Evolutionary conservation across 1,140 invertebrate species (phyloP), one percentile per base, ranked within the genome.

Genomic region (Pemphigus obesinymphae): DNA sequence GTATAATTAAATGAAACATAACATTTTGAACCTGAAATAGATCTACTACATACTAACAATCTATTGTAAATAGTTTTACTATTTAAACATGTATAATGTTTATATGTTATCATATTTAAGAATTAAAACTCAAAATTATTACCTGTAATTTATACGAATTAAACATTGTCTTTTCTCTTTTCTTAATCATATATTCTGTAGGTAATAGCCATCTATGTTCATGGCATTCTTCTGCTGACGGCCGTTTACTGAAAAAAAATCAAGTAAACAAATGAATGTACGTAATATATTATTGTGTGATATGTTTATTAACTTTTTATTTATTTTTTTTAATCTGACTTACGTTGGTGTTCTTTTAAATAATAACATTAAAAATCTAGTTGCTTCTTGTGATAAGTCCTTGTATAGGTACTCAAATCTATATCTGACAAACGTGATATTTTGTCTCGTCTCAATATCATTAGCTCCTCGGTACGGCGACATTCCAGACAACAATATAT

Each of bases 121-220:
- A 43, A 13, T 43, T 17, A 8, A 48, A 72, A 72, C 6, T 13
- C 29, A 31, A 31, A 55, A 76, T 43, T 81, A 50, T 84, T 88
- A 92, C 91, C 89, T 94, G 94, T 40, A 96, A 89, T 85, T 93
- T 90, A 86, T 91, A 93, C 40, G 94, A 93, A 40, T 94, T 88
- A 88, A 97, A 96, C 66, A 93, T 88, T n/a, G 95, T 93, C 83
- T 95, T 89, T 87, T 98, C 95, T 50, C 96, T 89, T 86, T 96
- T 96, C 88, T 94, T 96, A 76, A 96, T 93, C 92, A 98, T 97
- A 85, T 92, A 95, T 86, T 98, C 96, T 3, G 93, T 93, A 5
- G 94, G 92, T 83, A 94, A 89, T 23, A 99, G 88, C 96, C 97
- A 99, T 86, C 96, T 93, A 87, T 99, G 95, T 86, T 99, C 96